Evolutionary conservation across 1,140 invertebrate species (phyloP), one percentile per base, ranked within the genome.

Genomic region (Caenorhabditis brenneri): DNA sequence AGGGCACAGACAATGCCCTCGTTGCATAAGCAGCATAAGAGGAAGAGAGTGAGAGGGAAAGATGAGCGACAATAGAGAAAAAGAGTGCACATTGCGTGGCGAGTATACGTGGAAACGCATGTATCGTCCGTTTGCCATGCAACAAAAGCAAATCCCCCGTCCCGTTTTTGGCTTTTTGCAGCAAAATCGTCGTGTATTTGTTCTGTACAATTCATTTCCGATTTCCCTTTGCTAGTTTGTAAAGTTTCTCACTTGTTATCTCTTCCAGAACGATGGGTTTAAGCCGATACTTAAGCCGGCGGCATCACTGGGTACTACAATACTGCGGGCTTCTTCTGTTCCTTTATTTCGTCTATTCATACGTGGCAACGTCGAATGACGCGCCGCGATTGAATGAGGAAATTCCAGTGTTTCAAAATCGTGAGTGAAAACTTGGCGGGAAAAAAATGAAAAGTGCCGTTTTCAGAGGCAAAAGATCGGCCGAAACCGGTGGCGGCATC

Each of bases 221-320:
- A 16, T 6, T 29, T 27, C 29, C 22, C 53, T 29, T 31, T 33
- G 10, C n/a, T n/a, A n/a, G 16, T 65, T 24, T 16, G 33, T 27
- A 24, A n/a, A 19, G n/a, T 55, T n/a, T 55, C 22, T 24, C 53
- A 12, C 1, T 27, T 27, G 10, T 55, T 55, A 10, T 55, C 24
- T 22, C 53, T 74, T 83, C 58, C 33, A 51, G 49, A 51, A 53
- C 36, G 79, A 55, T 83, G 82, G 82, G 82, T 46, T 55, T 83
- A 39, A 80, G 58, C 74, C 82, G 82, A 39, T 83, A 83, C 78
- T 29, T 83, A 42, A 83, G 82, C 53, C n/a, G 82, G 69, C 39
- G 65, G 33, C 65, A 74, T 46, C 65, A 74, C 36, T 74, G 65
- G 65, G 65, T 74, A 39, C 24, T 74, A 42, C 65, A 74, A 42